Percentiles rank a stretch among this genome's conserved stretches.
Evolutionary conservation across 1,140 invertebrate genomes (phyloP).

Genomic region (Drosophila sp.): DNA sequence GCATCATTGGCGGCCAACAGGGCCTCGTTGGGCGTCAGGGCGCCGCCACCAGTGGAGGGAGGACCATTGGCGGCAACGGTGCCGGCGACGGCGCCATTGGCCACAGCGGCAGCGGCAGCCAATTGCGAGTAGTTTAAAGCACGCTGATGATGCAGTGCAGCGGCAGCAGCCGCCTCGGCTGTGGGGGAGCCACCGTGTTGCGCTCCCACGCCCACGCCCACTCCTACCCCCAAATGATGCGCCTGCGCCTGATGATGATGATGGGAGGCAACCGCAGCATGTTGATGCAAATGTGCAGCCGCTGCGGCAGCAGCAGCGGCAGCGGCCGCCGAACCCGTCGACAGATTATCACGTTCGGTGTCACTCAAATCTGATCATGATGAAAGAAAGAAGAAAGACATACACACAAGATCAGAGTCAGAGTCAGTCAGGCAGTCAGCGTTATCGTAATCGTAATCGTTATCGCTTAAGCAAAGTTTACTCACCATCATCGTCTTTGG

Average conservation of each 20-base stretch:
- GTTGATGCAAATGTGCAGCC: constrained; percentile 74
- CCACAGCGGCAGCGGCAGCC: constrained; percentile 85
- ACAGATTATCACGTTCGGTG: constrained; percentile 84
- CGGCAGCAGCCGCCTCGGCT: constrained; percentile 60
- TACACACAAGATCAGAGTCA: constrained; percentile 88
- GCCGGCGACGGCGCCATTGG: constrained; percentile 72
- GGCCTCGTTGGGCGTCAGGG: constrained; percentile 70
- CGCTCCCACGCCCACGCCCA: constrained; percentile 64
- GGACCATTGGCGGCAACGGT: constrained; percentile 59
- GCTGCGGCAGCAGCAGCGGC: constrained; percentile 70
- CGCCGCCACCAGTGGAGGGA: constrained; percentile 56
- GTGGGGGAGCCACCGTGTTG: constrained; percentile 56
- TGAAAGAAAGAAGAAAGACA: background rate
- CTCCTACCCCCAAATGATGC: constrained; percentile 68
- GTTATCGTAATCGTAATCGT: constrained; percentile 49
- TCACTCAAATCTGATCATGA: constrained; percentile 75
- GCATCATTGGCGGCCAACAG: constrained; percentile 74
- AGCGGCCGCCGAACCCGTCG: constrained; percentile 73
- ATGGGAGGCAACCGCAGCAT: constrained; percentile 59
- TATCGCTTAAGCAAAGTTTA: constrained; percentile 65
- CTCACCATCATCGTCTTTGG: constrained; percentile 93
- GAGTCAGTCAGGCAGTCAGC: constrained; percentile 60
- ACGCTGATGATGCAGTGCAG: constrained; percentile 86
- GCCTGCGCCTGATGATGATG: constrained; percentile 76
- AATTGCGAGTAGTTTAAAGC: constrained; percentile 90